Evolutionary conservation across 1,140 invertebrate genomes (phyloP).

Genomic region (Drosophila ananassae): DNA sequence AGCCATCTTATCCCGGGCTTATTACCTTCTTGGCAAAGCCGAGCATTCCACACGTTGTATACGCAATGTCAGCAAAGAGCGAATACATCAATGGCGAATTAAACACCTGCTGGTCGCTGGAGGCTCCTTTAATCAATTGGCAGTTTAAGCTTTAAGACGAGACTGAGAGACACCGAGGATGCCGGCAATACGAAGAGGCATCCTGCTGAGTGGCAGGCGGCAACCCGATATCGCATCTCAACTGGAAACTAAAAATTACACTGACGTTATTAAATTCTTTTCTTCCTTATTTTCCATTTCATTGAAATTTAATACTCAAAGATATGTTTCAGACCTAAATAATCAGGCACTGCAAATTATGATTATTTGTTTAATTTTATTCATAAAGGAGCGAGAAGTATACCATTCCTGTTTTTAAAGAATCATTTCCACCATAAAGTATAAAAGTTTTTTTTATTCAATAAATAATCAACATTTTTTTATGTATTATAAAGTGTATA

Average conservation of each 20-base stretch:
- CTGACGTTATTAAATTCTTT: not conserved
- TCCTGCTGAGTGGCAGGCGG: conserved; percentile 10
- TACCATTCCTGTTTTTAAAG: too few species aligned
- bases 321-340: not conserved
- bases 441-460: too few species aligned
- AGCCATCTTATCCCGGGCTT: conserved; percentile 42
- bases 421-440: too few species aligned
- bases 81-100: conserved; percentile 66
- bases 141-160: conserved; percentile 50
- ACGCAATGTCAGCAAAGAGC: conserved; percentile 30
- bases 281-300: not conserved
- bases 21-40: conserved; percentile 16
- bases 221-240: conserved; percentile 4
- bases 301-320: not conserved
- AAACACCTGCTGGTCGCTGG: conserved; percentile 47
- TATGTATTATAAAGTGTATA: too few species aligned
- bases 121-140: conserved; percentile 54
- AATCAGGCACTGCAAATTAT: too few species aligned
- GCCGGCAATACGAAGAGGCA: conserved; percentile 22
- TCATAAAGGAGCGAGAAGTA: too few species aligned
- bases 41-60: conserved; percentile 23
- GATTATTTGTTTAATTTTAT: too few species aligned
- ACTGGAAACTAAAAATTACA: conserved; percentile 16
- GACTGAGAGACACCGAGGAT: conserved; percentile 1
- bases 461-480: too few species aligned